Percentiles rank a stretch among this genome's conserved stretches.
phyloP scores from a whole-genome alignment of 2,797 vertebrate genomes.

The Argentina silus region DNA sequence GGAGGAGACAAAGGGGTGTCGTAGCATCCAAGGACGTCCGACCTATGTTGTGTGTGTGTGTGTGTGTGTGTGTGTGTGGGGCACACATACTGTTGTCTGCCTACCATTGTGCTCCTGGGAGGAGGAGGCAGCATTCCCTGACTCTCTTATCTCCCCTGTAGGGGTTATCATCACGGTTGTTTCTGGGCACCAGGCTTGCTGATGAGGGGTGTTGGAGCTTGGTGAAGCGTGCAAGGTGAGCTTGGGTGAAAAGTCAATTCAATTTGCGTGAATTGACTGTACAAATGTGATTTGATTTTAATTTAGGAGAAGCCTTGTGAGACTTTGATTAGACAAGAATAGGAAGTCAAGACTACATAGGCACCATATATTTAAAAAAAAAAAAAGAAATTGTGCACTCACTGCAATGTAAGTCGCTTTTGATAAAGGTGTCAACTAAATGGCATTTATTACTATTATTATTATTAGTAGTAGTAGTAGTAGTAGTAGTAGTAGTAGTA shows the following conservation, averaged over 20 bases:
- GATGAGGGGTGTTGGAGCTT: not conserved
- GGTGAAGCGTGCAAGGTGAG: not conserved
- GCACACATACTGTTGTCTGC: not conserved
- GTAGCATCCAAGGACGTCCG: conserved; percentile 34
- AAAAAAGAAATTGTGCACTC: too few species aligned
- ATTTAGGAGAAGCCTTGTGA: not conserved
- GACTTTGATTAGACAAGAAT: conserved; percentile 10
- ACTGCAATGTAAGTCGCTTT: too few species aligned
- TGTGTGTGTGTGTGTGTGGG: conserved; percentile 3
- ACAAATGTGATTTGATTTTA: too few species aligned
- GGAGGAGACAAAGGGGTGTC: conserved; percentile 16
- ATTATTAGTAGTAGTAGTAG: too few species aligned
- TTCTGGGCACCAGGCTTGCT: not conserved
- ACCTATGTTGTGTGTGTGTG: not conserved
- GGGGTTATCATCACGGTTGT: too few species aligned
- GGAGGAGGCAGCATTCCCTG: too few species aligned
- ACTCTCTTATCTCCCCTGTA: too few species aligned
- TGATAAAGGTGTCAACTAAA: too few species aligned
- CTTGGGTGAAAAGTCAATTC: conserved; percentile 1
- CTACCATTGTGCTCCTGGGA: not conserved
- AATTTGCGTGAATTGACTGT: too few species aligned
- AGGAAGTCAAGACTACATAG: not conserved
- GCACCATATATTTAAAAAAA: too few species aligned
- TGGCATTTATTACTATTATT: too few species aligned
- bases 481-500: too few species aligned